Percentiles rank a stretch among this genome's conserved stretches.
phyloP scores from a whole-genome alignment of 1,140 invertebrate species.

The Mylabris phalerata region DNA sequence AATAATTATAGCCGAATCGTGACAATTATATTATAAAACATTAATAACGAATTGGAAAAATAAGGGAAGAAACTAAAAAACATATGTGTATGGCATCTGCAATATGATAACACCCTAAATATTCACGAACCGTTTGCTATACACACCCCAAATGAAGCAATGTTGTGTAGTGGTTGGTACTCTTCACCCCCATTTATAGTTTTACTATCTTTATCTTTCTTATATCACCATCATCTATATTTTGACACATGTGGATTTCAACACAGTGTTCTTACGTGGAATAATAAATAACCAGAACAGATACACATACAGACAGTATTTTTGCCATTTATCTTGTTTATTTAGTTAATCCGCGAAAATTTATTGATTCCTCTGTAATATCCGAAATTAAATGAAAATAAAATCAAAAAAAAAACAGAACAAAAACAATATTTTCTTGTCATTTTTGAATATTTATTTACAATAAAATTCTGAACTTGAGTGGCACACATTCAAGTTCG shows the following conservation, averaged over 20 bases:
- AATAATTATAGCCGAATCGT: too few species aligned
- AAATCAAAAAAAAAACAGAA: too few species aligned
- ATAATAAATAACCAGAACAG: conserved; percentile 19
- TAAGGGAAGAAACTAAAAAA: too few species aligned
- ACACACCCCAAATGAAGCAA: conserved; percentile 23
- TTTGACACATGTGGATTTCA: conserved; percentile 30
- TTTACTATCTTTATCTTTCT: conserved; percentile 28
- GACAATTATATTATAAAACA: too few species aligned
- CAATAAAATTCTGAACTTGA: background rate
- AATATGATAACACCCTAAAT: conserved; percentile 32
- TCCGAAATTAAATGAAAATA: background rate
- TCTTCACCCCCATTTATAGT: background rate
- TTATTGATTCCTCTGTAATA: background rate
- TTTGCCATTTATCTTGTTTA: background rate
- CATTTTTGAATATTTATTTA: background rate
- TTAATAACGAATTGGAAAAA: too few species aligned
- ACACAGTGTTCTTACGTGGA: conserved; percentile 32
- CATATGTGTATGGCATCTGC: conserved; percentile 20
- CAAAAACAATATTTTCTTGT: too few species aligned
- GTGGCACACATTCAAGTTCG: background rate
- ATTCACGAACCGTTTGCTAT: conserved; percentile 28
- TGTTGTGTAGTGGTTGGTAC: conserved; percentile 9
- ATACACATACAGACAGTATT: background rate
- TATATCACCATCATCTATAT: conserved; percentile 28
- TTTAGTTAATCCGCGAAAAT: background rate